phyloP scores from a whole-genome alignment of 2,888 invertebrate species.

The Sclerodermus sp. region DNA sequence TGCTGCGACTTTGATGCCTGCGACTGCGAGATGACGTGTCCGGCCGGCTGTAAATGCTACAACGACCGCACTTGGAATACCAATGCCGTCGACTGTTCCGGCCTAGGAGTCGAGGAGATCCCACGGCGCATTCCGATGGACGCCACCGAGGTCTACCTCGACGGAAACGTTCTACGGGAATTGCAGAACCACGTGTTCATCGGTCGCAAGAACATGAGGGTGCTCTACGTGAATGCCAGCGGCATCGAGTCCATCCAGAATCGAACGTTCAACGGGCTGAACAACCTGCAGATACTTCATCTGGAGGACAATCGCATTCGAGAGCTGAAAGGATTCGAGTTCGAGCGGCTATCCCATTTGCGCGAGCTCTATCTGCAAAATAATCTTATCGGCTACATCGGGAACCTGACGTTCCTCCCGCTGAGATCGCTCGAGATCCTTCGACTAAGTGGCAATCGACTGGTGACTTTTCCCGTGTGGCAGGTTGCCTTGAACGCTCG shows the following conservation, averaged over 20 bases:
- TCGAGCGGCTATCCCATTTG: constrained; percentile 77
- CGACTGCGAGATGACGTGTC: constrained; percentile 96
- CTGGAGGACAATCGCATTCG: constrained; percentile 82
- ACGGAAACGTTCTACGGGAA: constrained; percentile 84
- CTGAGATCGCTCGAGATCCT: constrained; percentile 78
- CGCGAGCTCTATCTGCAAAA: constrained; percentile 85
- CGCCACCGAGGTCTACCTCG: constrained; percentile 89
- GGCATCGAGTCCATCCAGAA: constrained; percentile 84
- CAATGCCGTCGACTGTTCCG: constrained; percentile 89
- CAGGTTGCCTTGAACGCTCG: constrained; percentile 67
- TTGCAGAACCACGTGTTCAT: constrained; percentile 87
- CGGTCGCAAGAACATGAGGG: constrained; percentile 85
- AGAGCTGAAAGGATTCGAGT: constrained; percentile 81
- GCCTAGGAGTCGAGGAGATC: constrained; percentile 74
- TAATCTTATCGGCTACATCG: constrained; percentile 77
- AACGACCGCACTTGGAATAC: constrained; percentile 93
- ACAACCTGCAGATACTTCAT: constrained; percentile 77
- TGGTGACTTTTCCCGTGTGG: constrained; percentile 80
- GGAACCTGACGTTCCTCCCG: constrained; percentile 77
- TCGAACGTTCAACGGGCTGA: constrained; percentile 85
- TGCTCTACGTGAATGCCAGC: constrained; percentile 83
- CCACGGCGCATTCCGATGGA: constrained; percentile 91
- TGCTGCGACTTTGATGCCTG: constrained; percentile 96
- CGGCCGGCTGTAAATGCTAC: constrained; percentile 90
- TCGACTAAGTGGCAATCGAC: constrained; percentile 80